These are phyloP conservation scores for Diorhabda carinulata DNA, from an alignment of 1,140 invertebrate genomes.

Conservation along the genomic window DNA sequence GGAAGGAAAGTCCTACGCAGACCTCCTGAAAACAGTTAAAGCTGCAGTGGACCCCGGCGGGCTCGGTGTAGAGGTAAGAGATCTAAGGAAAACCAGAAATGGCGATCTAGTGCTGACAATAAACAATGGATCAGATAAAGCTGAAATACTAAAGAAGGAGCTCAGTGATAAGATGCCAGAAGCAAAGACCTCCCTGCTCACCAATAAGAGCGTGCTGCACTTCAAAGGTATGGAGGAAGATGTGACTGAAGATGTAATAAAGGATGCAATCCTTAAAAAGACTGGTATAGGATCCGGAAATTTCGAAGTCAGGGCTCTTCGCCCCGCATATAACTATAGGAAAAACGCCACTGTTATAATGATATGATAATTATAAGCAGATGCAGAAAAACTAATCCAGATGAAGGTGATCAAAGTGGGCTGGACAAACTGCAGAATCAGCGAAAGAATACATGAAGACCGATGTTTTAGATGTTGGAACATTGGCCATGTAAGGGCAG, in stretches of 20 bases:
- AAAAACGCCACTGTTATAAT: slow-evolving; percentile 6
- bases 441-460: slow-evolving; percentile 2
- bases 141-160: neutral
- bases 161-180: neutral
- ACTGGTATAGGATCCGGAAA: neutral
- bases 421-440: slow-evolving; percentile 1
- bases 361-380: no score
- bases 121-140: slow-evolving; percentile 4
- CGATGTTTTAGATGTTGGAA: slow-evolving; percentile 20
- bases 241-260: neutral
- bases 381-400: slow-evolving; percentile 8
- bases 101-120: slow-evolving; percentile 7
- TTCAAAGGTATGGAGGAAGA: slow-evolving; percentile 5
- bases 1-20: slow-evolving; percentile 4
- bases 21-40: slow-evolving; percentile 6
- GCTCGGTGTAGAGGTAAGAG: slow-evolving; percentile 6
- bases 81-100: slow-evolving; percentile 6
- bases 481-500: slow-evolving; percentile 9
- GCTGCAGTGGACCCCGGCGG: slow-evolving; percentile 1
- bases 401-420: slow-evolving; percentile 9
- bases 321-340: slow-evolving; percentile 4
- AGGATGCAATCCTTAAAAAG: neutral
- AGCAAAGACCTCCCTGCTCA: neutral
- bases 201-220: neutral
- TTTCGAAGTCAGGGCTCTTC: slow-evolving; percentile 6